These are phyloP conservation scores for Ariopsis seemanni DNA, from an alignment of 2,113 vertebrate genomes.

Conservation along the genomic window DNA sequence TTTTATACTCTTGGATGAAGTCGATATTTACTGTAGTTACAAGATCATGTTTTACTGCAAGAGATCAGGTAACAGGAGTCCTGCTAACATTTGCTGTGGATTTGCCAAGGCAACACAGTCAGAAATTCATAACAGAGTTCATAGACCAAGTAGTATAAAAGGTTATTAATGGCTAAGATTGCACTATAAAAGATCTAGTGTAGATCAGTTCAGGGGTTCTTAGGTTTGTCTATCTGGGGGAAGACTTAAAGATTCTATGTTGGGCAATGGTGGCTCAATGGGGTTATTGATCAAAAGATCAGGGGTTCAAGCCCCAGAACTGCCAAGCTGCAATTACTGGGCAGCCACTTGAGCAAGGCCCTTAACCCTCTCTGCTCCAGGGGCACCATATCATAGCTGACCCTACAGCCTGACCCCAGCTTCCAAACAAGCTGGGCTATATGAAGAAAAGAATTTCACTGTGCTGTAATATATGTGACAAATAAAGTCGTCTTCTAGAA, in stretches of 20 bases:
- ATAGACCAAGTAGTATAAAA: background rate
- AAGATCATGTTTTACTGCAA: background rate
- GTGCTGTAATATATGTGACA: no score
- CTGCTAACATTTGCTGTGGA: background rate
- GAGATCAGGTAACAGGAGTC: background rate
- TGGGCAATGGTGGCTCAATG: no score
- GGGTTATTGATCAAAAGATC: no score
- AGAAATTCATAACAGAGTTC: constrained; percentile 1
- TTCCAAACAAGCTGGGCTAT: no score
- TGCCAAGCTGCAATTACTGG: no score
- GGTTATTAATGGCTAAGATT: background rate
- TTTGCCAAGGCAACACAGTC: background rate
- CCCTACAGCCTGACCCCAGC: no score
- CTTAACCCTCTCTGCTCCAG: no score
- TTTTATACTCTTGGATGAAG: background rate
- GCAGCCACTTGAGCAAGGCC: no score
- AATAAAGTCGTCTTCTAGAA: no score
- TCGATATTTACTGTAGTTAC: background rate
- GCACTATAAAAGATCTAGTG: background rate
- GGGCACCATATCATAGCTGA: no score
- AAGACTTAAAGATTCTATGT: background rate
- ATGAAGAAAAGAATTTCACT: no score
- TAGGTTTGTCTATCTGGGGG: background rate
- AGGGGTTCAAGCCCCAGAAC: no score
- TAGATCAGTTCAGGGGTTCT: background rate